phyloP scores from a whole-genome alignment of 2,797 vertebrate species.

The Momotus momota region DNA sequence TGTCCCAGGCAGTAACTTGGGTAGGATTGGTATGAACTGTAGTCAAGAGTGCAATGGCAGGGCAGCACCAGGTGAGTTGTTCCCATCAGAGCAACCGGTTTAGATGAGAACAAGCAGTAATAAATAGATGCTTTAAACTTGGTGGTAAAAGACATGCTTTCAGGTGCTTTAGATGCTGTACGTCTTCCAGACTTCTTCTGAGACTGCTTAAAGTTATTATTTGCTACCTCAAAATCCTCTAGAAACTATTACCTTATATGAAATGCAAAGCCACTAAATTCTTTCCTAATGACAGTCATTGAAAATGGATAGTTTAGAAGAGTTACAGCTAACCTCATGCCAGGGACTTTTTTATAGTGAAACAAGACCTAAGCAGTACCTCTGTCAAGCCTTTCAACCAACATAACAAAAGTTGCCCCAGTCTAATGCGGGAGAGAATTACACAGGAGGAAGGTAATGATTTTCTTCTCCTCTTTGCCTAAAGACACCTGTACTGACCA shows the following conservation, averaged over 20 bases:
- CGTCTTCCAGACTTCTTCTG: slow-evolving; percentile 62
- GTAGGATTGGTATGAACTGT: neutral
- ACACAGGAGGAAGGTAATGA: neutral
- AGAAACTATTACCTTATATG: slow-evolving; percentile 75
- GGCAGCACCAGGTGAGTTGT: neutral
- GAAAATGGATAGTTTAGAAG: slow-evolving; percentile 71
- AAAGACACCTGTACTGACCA: neutral
- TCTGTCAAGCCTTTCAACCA: slow-evolving; percentile 42
- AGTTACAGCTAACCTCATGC: slow-evolving; percentile 53
- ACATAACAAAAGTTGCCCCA: neutral
- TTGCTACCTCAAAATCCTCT: slow-evolving; percentile 71
- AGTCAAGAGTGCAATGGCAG: neutral
- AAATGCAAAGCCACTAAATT: slow-evolving; percentile 78
- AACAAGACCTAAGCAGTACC: slow-evolving; percentile 54
- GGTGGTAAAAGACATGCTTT: slow-evolving; percentile 13
- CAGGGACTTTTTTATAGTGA: slow-evolving; percentile 58
- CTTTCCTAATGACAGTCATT: slow-evolving; percentile 80
- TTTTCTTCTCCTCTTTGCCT: neutral
- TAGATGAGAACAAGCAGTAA: neutral
- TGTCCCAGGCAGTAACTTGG: neutral
- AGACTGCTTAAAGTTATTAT: slow-evolving; percentile 69
- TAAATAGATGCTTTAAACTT: slow-evolving; percentile 14
- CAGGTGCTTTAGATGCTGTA: slow-evolving; percentile 35
- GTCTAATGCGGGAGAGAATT: neutral
- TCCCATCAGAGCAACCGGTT: neutral